Evolutionary conservation across 2,113 vertebrate genomes (phyloP).

Genomic region (Bostrychus sinensis): DNA sequence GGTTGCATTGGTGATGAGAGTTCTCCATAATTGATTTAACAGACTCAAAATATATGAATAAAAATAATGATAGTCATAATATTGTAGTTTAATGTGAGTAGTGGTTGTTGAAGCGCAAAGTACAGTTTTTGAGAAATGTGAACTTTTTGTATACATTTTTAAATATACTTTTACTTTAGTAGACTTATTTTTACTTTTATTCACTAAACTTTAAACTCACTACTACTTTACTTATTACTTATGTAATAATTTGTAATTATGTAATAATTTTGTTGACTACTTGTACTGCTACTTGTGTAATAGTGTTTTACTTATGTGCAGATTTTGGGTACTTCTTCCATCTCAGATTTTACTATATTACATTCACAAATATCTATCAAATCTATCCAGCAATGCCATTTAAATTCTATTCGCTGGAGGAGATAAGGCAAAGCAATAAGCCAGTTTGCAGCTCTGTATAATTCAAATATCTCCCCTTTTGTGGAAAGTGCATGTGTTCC

Average conservation of each 20-base stretch:
- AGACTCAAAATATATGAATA: constrained; percentile 36
- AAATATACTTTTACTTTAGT: too few species aligned
- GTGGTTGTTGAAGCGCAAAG: neutral
- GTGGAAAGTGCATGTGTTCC: neutral
- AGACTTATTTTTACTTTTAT: too few species aligned
- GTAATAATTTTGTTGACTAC: too few species aligned
- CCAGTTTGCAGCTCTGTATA: neutral
- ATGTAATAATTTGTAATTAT: too few species aligned
- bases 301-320: neutral
- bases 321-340: neutral
- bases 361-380: constrained; percentile 3
- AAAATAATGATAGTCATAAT: constrained; percentile 28
- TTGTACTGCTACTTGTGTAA: neutral
- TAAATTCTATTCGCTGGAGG: neutral
- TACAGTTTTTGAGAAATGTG: too few species aligned
- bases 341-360: neutral
- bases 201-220: too few species aligned
- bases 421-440: neutral
- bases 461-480: neutral
- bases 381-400: constrained; percentile 5
- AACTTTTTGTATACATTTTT: too few species aligned
- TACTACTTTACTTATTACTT: neutral
- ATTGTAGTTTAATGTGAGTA: constrained; percentile 16
- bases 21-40: constrained; percentile 45
- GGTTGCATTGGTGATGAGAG: constrained; percentile 41